Evolutionary conservation across 2,797 vertebrate species (phyloP), one percentile per base, ranked within the genome.

Genomic region (Gephyroberyx darwinii): DNA sequence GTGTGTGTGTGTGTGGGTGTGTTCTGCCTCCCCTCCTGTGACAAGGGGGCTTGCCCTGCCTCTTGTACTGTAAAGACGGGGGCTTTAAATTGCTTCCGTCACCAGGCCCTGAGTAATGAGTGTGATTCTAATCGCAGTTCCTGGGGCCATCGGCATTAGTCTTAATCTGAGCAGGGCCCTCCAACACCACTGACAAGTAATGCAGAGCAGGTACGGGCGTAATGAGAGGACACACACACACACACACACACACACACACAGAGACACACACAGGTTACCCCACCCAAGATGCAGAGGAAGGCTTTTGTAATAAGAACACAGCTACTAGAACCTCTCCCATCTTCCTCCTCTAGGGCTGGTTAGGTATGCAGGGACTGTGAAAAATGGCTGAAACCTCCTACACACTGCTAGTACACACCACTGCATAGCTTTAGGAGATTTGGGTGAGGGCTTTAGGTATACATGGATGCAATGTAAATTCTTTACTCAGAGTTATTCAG

Each of bases 91-190:
- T 94, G 93, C 93, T 95, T 94, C 94, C 93, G 92, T 94, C 92
- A 93, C 92, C 73, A 55, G 90, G 84, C 74, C 88, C 93, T 95
- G 94, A 95, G 93, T 95, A 95, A 95, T 95, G 94, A 94, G 92
- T 93, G 92, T 92, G 92, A 94, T 94, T 94, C 92, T 94, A 95
- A 95, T 95, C 92, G 93, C 86, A 91, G 93, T 94, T 94, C 94
- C 93, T 88, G 90, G 90, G 93, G 94, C 94, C 93, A 90, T 90
- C 83, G 88, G 92, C 93, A 95, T 95, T 94, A 94, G 93, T 94
- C 94, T 94, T 95, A 92, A 95, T 94, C 94, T 94, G 91, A 87
- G 82, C 88, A 22, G 89, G 90, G 90, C 77, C 86, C 93, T 92
- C 90, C 86, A 73, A 89, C 91, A 81, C 89, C 89, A 88, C 80